A percentile compares a stretch with the other conserved stretches of the same genome.
These are phyloP conservation scores for Empidonax traillii DNA, from an alignment of 2,113 vertebrate genomes.

Conservation along the genomic window DNA sequence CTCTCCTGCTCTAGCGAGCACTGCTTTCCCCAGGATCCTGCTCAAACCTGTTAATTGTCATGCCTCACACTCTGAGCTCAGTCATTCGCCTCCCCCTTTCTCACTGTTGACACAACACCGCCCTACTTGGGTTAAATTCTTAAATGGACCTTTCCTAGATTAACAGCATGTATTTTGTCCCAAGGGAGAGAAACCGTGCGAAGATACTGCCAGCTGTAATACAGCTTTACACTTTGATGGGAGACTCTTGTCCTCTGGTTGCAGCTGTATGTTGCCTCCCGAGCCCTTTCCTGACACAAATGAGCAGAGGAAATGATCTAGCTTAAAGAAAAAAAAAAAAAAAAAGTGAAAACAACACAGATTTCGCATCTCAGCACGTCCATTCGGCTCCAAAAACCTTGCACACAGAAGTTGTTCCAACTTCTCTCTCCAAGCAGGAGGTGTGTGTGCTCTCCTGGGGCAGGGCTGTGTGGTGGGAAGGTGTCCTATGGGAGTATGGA, in stretches of 20 bases:
- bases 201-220: conserved; percentile 58
- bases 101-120: conserved; percentile 27
- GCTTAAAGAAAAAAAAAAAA: neutral
- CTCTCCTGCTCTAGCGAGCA: neutral
- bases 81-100: neutral
- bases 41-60: conserved; percentile 56
- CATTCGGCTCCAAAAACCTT: neutral
- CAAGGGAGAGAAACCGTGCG: conserved; percentile 55
- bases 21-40: neutral
- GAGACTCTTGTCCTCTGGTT: conserved; percentile 56
- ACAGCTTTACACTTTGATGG: conserved; percentile 49
- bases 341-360: neutral
- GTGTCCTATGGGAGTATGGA: rapidly evolving
- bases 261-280: neutral
- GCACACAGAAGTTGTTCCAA: neutral
- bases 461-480: neutral
- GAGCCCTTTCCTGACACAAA: conserved; percentile 50
- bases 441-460: neutral
- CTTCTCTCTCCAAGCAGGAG: neutral
- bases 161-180: conserved; percentile 60
- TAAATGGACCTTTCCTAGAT: conserved; percentile 59
- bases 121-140: conserved; percentile 52
- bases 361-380: neutral
- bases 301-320: conserved; percentile 22
- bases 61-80: neutral